Evolutionary conservation across 2,113 vertebrate genomes (phyloP).

Genomic region (Hippocampus comes): DNA sequence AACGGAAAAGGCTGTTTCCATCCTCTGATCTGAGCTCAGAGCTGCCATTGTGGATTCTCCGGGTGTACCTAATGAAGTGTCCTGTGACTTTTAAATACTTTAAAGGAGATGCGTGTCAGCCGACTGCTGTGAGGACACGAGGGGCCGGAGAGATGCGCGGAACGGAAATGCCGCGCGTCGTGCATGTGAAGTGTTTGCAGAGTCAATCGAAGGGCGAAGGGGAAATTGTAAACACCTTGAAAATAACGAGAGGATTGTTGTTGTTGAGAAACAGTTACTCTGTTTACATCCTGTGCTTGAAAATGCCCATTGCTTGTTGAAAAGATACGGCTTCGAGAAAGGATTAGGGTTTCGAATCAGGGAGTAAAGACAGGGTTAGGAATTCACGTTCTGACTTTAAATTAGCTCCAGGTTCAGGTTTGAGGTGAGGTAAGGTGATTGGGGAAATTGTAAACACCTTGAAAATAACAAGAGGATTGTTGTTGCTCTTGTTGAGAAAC

Average conservation of each 20-base stretch:
- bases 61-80: background rate
- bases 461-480: background rate
- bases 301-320: background rate
- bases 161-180: background rate
- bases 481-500: background rate
- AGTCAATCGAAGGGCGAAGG: background rate
- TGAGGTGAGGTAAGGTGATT: too few species aligned
- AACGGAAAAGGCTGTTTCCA: background rate
- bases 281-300: background rate
- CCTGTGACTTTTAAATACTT: background rate
- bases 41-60: background rate
- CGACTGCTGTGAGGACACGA: too few species aligned
- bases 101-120: background rate
- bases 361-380: too few species aligned
- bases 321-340: too few species aligned
- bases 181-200: background rate
- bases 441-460: background rate
- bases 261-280: background rate
- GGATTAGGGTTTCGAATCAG: too few species aligned
- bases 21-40: background rate
- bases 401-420: too few species aligned
- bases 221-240: conserved; percentile 1
- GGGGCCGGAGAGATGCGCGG: background rate
- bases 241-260: background rate
- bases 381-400: too few species aligned